A percentile compares a stretch with the other conserved stretches of the same genome.
These are phyloP conservation scores for Malurus melanocephalus DNA, from an alignment of 2,113 vertebrate species.

Conservation along the genomic window DNA sequence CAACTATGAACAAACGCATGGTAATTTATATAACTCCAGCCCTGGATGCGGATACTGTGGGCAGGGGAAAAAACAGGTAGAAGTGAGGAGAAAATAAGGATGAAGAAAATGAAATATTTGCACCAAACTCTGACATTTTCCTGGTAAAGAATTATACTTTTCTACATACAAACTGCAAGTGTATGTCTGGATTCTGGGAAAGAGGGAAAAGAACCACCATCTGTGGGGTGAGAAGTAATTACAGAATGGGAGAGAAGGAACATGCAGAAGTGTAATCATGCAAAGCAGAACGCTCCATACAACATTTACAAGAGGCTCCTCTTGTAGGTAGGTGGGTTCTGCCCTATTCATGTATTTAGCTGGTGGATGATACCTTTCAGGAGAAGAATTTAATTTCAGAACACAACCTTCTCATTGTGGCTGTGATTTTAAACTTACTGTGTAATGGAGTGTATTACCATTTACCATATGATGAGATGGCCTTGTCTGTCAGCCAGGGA, in stretches of 20 bases:
- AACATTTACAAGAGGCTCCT: background rate
- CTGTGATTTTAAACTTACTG: slow-evolving; percentile 71
- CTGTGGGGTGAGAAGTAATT: background rate
- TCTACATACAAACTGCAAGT: background rate
- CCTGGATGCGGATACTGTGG: background rate
- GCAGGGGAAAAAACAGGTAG: fast-evolving
- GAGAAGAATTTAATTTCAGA: slow-evolving; percentile 57
- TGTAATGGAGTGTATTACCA: slow-evolving; percentile 70
- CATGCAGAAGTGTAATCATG: background rate
- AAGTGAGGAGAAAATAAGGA: background rate
- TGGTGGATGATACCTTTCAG: slow-evolving; percentile 37
- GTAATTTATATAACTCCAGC: background rate
- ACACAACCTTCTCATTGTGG: slow-evolving; percentile 44
- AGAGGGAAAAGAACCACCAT: background rate
- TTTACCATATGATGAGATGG: slow-evolving; percentile 74
- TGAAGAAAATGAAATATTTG: background rate
- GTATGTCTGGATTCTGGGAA: background rate
- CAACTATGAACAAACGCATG: background rate
- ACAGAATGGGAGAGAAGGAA: background rate
- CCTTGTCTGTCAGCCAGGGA: slow-evolving; percentile 67
- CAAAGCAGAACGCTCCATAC: background rate
- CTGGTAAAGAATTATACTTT: background rate
- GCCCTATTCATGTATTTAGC: background rate
- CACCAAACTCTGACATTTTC: background rate
- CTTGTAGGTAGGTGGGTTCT: background rate